A percentile compares a stretch with the other conserved stretches of the same genome.
Conservation (phyloP, 2,113 vertebrate genomes). For the Lethenteron reissneri region DNA sequence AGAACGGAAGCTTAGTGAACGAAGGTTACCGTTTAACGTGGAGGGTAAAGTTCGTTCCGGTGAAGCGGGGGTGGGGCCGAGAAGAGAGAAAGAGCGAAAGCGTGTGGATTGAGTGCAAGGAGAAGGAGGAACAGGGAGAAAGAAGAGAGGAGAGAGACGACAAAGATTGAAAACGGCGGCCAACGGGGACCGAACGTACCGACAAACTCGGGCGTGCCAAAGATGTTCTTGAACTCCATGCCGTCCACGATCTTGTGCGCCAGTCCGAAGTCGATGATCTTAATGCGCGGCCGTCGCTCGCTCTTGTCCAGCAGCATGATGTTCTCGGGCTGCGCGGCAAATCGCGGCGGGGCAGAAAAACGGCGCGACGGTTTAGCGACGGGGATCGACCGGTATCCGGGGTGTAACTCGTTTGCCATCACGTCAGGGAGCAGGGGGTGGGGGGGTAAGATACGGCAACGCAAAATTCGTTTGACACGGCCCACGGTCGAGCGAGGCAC, state of each 20-base stretch:
- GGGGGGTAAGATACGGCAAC: too few relatives aligned
- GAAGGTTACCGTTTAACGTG: not conserved
- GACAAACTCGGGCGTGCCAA: not conserved
- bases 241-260: not conserved
- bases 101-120: not conserved
- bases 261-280: constrained; percentile 2
- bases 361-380: not conserved
- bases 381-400: too few relatives aligned
- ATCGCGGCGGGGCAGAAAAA: not conserved
- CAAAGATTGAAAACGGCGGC: too few relatives aligned
- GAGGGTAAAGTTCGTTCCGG: not conserved
- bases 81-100: not conserved
- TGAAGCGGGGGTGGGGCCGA: not conserved
- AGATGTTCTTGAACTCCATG: constrained; percentile 4
- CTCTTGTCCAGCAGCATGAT: constrained; percentile 3
- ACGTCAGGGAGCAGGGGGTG: too few relatives aligned
- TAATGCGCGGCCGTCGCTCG: not conserved
- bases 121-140: not conserved
- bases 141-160: not conserved
- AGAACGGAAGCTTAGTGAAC: too few relatives aligned
- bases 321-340: not conserved
- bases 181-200: not conserved
- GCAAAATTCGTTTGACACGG: too few relatives aligned
- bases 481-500: too few relatives aligned
- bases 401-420: too few relatives aligned